Evolutionary conservation across 2,888 invertebrate genomes (phyloP).

Genomic region (Phalangium opilio): DNA sequence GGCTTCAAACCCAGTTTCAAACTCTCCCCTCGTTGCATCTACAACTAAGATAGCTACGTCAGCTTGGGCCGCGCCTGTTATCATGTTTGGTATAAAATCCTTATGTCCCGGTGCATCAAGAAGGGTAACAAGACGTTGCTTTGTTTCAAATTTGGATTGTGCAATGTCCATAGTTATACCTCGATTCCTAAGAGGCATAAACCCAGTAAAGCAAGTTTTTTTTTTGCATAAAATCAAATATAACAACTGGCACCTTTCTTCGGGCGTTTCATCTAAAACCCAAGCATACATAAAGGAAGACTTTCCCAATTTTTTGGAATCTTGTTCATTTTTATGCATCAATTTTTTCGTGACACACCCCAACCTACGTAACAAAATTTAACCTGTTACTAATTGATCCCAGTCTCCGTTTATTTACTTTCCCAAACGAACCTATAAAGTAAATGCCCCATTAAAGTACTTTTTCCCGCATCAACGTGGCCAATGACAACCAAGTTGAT

Average conservation of each 20-base stretch:
- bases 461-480: constrained; percentile 95
- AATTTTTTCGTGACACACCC: constrained; percentile 72
- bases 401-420: too few relatives aligned
- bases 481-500: constrained; percentile 82
- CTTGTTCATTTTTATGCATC: constrained; percentile 91
- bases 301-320: constrained; percentile 91
- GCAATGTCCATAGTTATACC: constrained; percentile 99
- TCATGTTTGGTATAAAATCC: constrained; percentile 99
- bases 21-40: constrained; percentile 84
- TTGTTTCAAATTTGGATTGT: constrained; percentile 77
- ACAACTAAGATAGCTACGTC: constrained; percentile 93
- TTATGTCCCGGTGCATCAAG: constrained; percentile 98
- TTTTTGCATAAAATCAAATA: too few relatives aligned
- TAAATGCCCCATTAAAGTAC: constrained; percentile 90
- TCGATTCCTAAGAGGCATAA: constrained; percentile 44
- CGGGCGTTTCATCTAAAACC: constrained; percentile 97
- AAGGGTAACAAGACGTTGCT: constrained; percentile 58
- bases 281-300: constrained; percentile 97
- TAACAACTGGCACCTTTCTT: constrained; percentile 49
- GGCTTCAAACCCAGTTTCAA: constrained; percentile 95
- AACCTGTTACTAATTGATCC: too few relatives aligned
- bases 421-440: constrained; percentile 40
- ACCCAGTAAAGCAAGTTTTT: too few relatives aligned
- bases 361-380: too few relatives aligned
- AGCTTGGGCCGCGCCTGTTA: constrained; percentile 93